Base-by-base conservation (phyloP, 64 coral and sea anemone genomes). In the Astreopora myriophthalma region DNA sequence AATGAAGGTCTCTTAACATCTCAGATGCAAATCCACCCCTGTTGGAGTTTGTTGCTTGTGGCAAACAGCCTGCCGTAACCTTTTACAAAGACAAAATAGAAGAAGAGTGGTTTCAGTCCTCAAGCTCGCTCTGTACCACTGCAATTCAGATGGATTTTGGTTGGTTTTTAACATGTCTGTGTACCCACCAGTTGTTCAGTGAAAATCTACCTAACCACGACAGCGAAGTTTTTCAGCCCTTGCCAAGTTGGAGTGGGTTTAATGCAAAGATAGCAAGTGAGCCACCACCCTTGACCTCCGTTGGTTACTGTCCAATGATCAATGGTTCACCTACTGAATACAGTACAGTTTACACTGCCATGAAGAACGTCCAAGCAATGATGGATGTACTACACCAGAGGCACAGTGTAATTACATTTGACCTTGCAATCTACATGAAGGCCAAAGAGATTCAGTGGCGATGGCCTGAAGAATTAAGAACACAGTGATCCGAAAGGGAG, bases 231-330 rank as follows among this genome's bases (percentile, higher is more conserved):
- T 42, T 42, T 42, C 84, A 71, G 64, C 40, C 33, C 26, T 22
- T 78, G 30, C 90, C 81, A 40, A 64, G 52, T 80, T 92, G 81
- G 81, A 92, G 70, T 64, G 48, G 38, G 24, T 87, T 48, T 69
- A 70, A 87, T 25, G 24, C 85, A 22, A 48, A 52, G 89, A 22
- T 91, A 8, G 23, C 76, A n/a, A n/a, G 82, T 29, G 49, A 23
- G 10, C 33, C 33, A 34, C 70, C 65, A 22, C 49, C 71, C 40
- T 44, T 44, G 46, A 92, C 36, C 2, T 27, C 52, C 10, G 86
- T 69, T 70, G 91, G 91, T 1, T 92, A 92, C 58, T 92, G 61
- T 68, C 81, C 90, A n/a, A 85, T 92, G 79, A 85, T 92, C 25
- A 75, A 85, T 78, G 82, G 31, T 10, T 61, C 80, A 16, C 48